These are phyloP conservation scores for Syndactyla subalaris DNA, from an alignment of 2,797 vertebrate genomes.

Conservation along the genomic window DNA sequence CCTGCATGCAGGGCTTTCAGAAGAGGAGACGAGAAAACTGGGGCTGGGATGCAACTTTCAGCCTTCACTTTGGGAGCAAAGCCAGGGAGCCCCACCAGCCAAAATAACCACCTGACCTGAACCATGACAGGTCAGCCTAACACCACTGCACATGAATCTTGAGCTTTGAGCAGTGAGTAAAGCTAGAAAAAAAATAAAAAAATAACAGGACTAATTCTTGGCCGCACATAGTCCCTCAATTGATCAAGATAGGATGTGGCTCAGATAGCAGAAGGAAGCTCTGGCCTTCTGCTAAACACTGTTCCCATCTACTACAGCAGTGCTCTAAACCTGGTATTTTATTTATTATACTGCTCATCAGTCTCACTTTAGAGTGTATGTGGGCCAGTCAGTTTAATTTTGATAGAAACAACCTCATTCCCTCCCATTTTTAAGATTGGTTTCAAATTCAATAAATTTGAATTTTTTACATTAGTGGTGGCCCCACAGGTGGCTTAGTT, in stretches of 20 bases:
- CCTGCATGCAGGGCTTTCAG: fast-evolving
- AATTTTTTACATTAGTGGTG: not conserved
- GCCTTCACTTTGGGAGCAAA: not conserved
- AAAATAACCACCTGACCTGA: not conserved
- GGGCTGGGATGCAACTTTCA: not conserved
- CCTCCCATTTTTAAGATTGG: not conserved
- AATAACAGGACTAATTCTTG: not conserved
- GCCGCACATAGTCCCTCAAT: fast-evolving
- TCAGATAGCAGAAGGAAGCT: not conserved
- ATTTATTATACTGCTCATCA: not conserved
- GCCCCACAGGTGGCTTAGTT: not conserved
- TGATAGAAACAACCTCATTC: not conserved
- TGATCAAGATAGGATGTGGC: not conserved
- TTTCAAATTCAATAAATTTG: not conserved
- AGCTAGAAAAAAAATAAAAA: not conserved
- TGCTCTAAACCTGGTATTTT: not conserved
- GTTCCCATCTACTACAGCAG: not conserved
- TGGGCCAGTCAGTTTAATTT: not conserved
- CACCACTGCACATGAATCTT: fast-evolving
- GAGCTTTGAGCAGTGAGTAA: not conserved
- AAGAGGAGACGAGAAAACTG: fast-evolving
- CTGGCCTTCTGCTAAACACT: not conserved
- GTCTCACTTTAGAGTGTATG: not conserved
- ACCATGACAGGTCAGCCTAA: fast-evolving
- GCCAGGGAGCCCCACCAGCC: not conserved